Base-by-base conservation (phyloP, 2,797 vertebrate genomes). In the Picus viridis region DNA sequence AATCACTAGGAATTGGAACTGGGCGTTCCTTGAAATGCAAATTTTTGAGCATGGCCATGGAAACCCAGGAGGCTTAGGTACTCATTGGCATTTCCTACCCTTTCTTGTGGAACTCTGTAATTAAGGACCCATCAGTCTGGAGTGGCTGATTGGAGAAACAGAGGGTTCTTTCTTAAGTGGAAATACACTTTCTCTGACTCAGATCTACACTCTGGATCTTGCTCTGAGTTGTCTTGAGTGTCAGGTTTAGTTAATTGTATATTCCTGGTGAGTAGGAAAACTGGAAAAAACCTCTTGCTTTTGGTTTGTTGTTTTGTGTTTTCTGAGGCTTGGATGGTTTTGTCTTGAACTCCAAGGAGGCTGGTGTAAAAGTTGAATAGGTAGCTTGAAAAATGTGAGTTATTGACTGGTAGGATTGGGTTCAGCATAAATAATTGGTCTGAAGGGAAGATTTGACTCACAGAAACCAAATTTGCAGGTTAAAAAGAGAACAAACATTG, bases 101-200 rank as follows among this genome's bases (percentile, higher is more conserved):
- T 93, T 95, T 56, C 92, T 88, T 93, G 89, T 92, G 73, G 88
- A 86, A 72, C 90, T 76, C 87, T 93, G 92, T 96, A 97, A 97
- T 97, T 97, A 95, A 97, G 92, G 94, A 58, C 58, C 82, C 92
- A 86, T 95, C 89, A 90, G 79, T 89, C 92, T 93, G 74, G 86
- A 88, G 77, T 68, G 71, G 77, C 62, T 92, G 92, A 87, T 94
- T 34, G 43, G 67, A 96, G 84, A 93, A 96, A 94, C 77, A 94
- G 91, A 96, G 80, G 59, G 90, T 67, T 90, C 64, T 74, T 96
- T 96, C 78, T 93, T 94, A 89, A 70, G 54, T 89, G 89, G 74
- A 95, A 97, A 94, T 96, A 71, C 15, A 75, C 89, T 93, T 96
- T 95, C 72, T 82, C 70, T 92, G 89, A 93, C 78, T 95, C 88